Evolutionary conservation across 2,797 vertebrate genomes (phyloP), one percentile per base, ranked within the genome.

Genomic region (Hylomyscus alleni): DNA sequence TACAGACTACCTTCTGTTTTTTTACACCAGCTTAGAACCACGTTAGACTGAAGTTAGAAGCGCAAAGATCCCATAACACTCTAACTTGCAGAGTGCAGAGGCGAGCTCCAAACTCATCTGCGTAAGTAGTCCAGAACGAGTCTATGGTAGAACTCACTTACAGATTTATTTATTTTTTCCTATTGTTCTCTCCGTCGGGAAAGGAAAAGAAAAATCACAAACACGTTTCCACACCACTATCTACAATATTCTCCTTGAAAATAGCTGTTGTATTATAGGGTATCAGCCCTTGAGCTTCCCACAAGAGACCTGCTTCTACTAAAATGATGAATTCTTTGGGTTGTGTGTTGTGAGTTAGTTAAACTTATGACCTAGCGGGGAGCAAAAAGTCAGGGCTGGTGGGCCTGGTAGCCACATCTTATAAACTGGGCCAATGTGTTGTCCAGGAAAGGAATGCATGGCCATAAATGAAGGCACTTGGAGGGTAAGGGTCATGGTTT

Each of bases 401-500:
- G 89, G 96, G 97, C 96, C 98, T 98, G 98, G 90, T 97, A 97
- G 98, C 97, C 95, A 94, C 98, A 96, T 98, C 98, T 98, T 98
- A 97, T 98, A 98, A 98, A 98, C 97, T 96, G 82, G 96, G 95
- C 96, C 98, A 97, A 97, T 97, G 98, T 97, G 97, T 97, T 98
- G 96, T 97, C 98, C 97, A 96, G 97, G 97, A 98, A 98, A 98
- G 98, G 98, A 98, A 98, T 99, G 98, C 0, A 77, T 65, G 93
- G 97, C 98, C 96, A 98, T 98, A 98, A 99, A 98, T 98, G 98
- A 98, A 98, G 98, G 98, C 98, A 98, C 98, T 98, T 98, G 97
- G 20, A 98, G 98, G 98, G 97, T 98, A 98, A 98, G 98, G 98
- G 98, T 98, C 98, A 98, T 0, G 3, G 44, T 77, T 87, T 98